A percentile compares a stretch with the other conserved stretches of the same genome.
These are phyloP conservation scores for Notoglanidium macrostoma DNA, from an alignment of 2,797 vertebrate species.

Conservation along the genomic window DNA sequence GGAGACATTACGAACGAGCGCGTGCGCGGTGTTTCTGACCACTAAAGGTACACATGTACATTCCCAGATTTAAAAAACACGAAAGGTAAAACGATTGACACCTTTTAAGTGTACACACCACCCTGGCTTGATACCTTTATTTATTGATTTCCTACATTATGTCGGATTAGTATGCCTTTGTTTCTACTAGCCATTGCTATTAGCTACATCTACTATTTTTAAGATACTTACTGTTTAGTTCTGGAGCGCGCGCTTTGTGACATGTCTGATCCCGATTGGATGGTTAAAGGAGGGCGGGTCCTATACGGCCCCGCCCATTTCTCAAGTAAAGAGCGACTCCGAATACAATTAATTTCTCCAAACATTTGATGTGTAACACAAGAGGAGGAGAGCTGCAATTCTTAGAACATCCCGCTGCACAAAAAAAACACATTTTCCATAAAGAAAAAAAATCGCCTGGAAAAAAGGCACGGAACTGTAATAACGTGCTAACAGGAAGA, in stretches of 20 bases:
- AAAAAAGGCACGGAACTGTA: background rate
- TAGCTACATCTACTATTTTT: background rate
- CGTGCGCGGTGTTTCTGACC: too few species aligned
- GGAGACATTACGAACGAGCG: too few species aligned
- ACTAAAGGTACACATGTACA: background rate
- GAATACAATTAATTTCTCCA: background rate
- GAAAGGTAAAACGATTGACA: too few species aligned
- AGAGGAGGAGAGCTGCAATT: background rate
- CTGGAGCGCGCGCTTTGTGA: background rate
- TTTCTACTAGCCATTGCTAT: background rate
- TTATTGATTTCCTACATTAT: background rate
- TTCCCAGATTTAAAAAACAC: background rate
- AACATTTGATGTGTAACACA: background rate
- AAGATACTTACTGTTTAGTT: background rate
- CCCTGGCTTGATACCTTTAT: background rate
- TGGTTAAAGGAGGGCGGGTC: background rate
- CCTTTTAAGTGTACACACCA: too few species aligned
- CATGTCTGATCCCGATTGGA: constrained; percentile 10
- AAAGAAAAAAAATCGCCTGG: background rate
- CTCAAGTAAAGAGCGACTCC: background rate
- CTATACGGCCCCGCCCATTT: background rate
- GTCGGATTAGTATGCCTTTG: background rate
- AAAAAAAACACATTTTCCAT: background rate
- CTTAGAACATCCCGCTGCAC: background rate
- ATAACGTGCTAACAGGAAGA: background rate